A percentile compares a stretch with the other conserved stretches of the same genome.
Conservation (phyloP, 64 coral and sea anemone genomes). For the Catalaphyllia jardinei region DNA sequence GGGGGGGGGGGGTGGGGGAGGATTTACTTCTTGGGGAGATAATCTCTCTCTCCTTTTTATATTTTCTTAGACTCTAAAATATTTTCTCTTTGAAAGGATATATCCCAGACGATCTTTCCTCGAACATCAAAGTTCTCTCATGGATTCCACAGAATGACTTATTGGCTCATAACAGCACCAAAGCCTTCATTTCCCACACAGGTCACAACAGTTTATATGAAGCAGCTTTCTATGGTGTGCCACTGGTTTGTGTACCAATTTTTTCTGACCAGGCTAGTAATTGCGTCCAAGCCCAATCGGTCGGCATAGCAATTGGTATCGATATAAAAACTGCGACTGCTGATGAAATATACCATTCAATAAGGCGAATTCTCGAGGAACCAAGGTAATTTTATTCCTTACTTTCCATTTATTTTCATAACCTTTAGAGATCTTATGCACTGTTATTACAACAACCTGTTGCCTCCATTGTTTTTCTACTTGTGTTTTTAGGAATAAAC, state of each 20-base stretch:
- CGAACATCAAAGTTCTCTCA: not conserved
- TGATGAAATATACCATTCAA: not conserved
- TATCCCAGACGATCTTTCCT: not conserved
- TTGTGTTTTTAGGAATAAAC: no score
- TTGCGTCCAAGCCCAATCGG: not conserved
- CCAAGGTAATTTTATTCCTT: not conserved
- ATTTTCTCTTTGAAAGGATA: not conserved
- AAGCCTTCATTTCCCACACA: conserved; percentile 60
- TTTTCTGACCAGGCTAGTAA: conserved; percentile 72
- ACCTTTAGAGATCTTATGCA: no score
- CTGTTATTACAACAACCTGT: no score
- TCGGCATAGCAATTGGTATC: not conserved
- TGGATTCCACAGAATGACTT: conserved; percentile 13
- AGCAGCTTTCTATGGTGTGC: conserved; percentile 58
- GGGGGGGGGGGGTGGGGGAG: no score
- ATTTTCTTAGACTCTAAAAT: not conserved
- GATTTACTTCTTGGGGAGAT: no score
- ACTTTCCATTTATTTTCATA: no score
- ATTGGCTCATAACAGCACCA: conserved; percentile 19
- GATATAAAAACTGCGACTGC: not conserved
- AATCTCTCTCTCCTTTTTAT: no score
- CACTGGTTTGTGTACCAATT: conserved; percentile 60
- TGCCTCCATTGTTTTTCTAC: no score
- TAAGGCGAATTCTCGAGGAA: not conserved
- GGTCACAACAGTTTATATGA: conserved; percentile 71